Evolutionary conservation across 2,888 invertebrate species (phyloP).

Genomic region (Microchrysa polita): DNA sequence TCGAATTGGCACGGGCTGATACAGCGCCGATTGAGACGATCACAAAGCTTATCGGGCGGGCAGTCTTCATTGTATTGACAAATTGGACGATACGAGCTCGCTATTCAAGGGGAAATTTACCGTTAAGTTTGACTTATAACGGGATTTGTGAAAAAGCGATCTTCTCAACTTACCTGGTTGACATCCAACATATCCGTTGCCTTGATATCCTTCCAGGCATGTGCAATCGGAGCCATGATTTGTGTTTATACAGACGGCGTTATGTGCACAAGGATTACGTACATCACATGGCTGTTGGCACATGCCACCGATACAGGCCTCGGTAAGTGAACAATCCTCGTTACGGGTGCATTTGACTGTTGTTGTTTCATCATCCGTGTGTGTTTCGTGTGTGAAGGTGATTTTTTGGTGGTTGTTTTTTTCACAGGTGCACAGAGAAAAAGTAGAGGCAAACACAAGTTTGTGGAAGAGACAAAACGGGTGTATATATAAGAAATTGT

Average conservation of each 20-base stretch:
- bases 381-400: neutral
- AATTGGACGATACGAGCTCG: constrained; percentile 67
- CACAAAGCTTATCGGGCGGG: constrained; percentile 85
- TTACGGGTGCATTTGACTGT: constrained; percentile 87
- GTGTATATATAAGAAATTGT: constrained; percentile 37
- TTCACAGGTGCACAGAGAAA: too few relatives aligned
- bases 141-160: too few relatives aligned
- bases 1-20: constrained; percentile 83
- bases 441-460: too few relatives aligned
- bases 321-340: constrained; percentile 84
- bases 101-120: too few relatives aligned
- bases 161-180: constrained; percentile 79
- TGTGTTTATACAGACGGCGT: constrained; percentile 87
- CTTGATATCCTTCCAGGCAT: constrained; percentile 86
- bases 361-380: neutral
- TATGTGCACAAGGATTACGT: constrained; percentile 83
- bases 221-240: constrained; percentile 88
- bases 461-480: constrained; percentile 30
- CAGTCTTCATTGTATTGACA: constrained; percentile 93
- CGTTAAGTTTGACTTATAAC: neutral
- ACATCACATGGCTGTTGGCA: constrained; percentile 89
- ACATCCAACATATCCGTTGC: constrained; percentile 85
- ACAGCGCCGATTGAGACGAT: constrained; percentile 83
- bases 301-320: constrained; percentile 85
- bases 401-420: constrained; percentile 1